Base-by-base conservation (phyloP, 2,888 invertebrate species). In the Campoletis raptor region DNA sequence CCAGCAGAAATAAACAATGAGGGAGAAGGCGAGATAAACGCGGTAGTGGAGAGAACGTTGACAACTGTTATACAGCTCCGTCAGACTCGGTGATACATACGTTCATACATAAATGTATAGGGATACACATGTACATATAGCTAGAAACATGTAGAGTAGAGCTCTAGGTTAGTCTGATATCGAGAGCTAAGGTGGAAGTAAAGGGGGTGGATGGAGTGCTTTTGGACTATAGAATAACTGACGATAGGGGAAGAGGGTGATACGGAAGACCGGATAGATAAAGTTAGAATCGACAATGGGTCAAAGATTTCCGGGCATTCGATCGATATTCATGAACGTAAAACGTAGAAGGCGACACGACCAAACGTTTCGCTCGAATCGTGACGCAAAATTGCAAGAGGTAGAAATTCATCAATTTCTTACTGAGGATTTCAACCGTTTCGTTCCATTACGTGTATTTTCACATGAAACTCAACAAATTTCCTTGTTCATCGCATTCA, bases 391-490 rank as follows among this genome's bases (percentile, higher is more conserved):
- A 76, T 83, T 57, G 45, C 76, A 73, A 83, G 76, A 77, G 83
- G 48, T 61, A 36, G 37, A 37, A 76, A 76, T 72, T 66, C 66
- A 86, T 83, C 80, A 83, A 86, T 83, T 70, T 57, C 66, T 81
- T 77, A 72, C 69, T 66, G 76, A 37, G 37, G 10, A 48, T 30
- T 66, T 24, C 66, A 54, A 54, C 37, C 42, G 54, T 21, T 37
- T 86, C 79, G 83, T 83, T 79, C 76, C 73, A 81, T 81, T 81
- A 61, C 70, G 48, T 81, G 67, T 64, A 78, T 61, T 77, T 86
- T 74, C 83, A 85, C 72, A 79, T 81, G 83, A 81, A 82, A 87
- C 88, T 78, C 88, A 83, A 84, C 73, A 79, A 76, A 54, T 81
- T 83, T 81, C 70, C 72, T 85, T 74, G 67, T 83, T 83, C 76